A percentile compares a stretch with the other conserved stretches of the same genome.
These are phyloP conservation scores for Drosophila ironensis DNA, from an alignment of 1,140 invertebrate genomes.

Conservation along the genomic window DNA sequence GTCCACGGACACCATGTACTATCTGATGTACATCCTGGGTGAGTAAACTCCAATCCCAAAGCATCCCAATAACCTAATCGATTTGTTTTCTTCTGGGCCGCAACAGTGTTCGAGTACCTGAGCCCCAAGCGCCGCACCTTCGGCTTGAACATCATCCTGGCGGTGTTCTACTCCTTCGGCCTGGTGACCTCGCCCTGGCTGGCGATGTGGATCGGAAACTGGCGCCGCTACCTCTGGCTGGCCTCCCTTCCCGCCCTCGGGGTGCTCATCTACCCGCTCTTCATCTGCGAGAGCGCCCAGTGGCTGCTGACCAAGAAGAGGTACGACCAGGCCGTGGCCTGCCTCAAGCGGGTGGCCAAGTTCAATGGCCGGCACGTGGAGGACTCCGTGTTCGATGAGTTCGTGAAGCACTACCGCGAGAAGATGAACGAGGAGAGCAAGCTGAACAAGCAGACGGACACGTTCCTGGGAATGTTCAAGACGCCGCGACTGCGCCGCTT, in stretches of 20 bases:
- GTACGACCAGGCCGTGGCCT: slow-evolving; percentile 83
- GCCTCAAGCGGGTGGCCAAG: slow-evolving; percentile 83
- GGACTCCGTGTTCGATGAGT: slow-evolving; percentile 76
- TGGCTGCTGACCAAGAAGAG: slow-evolving; percentile 85
- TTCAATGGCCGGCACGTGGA: slow-evolving; percentile 83
- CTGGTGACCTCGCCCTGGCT: slow-evolving; percentile 84
- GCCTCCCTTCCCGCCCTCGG: slow-evolving; percentile 82
- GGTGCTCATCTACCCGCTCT: slow-evolving; percentile 81
- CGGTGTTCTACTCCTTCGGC: slow-evolving; percentile 84
- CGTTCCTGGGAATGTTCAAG: slow-evolving; percentile 83
- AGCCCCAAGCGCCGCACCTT: slow-evolving; percentile 83
- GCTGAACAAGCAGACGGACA: slow-evolving; percentile 41
- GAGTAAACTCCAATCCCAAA: slow-evolving; percentile 12
- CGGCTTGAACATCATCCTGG: slow-evolving; percentile 84
- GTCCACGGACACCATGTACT: slow-evolving; percentile 84
- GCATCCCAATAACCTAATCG: neutral
- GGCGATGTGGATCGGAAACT: slow-evolving; percentile 83
- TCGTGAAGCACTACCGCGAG: slow-evolving; percentile 77
- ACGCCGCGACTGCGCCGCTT: slow-evolving; percentile 83
- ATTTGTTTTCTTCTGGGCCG: too few species aligned
- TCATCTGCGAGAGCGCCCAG: slow-evolving; percentile 85
- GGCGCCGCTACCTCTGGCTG: slow-evolving; percentile 83
- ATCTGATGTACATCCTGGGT: slow-evolving; percentile 86
- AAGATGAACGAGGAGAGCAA: slow-evolving; percentile 50
- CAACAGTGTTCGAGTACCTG: slow-evolving; percentile 84